phyloP scores from a whole-genome alignment of 1,140 invertebrate species.

The Phthorimaea operculella region DNA sequence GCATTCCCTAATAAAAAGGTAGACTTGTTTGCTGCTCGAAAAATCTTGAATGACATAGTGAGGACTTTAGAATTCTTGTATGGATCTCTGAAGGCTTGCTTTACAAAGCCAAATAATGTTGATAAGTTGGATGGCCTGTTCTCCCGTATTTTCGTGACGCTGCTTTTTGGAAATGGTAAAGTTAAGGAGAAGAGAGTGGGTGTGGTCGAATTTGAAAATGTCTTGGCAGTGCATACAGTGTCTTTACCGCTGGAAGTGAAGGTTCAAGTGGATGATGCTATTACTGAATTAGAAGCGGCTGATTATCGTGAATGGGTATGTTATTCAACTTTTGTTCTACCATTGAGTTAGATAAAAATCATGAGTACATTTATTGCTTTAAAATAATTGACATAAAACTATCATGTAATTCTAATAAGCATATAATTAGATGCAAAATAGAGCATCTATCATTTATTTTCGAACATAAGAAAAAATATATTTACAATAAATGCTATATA shows the following conservation, averaged over 20 bases:
- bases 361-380: too few species aligned
- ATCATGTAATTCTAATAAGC: too few species aligned
- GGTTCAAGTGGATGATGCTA: conserved; percentile 80
- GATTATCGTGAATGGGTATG: conserved; percentile 83
- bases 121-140: conserved; percentile 54
- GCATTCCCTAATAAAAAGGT: conserved; percentile 62
- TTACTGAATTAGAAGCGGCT: conserved; percentile 84
- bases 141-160: conserved; percentile 39
- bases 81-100: conserved; percentile 50
- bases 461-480: too few species aligned
- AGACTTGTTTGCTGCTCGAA: conserved; percentile 46
- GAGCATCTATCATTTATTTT: too few species aligned
- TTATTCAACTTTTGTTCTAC: neutral
- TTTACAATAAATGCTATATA: too few species aligned
- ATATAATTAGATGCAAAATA: too few species aligned
- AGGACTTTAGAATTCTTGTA: conserved; percentile 51
- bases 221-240: conserved; percentile 68
- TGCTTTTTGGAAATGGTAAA: conserved; percentile 26
- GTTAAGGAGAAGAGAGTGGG: conserved; percentile 15
- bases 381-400: too few species aligned
- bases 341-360: too few species aligned
- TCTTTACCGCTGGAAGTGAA: conserved; percentile 79
- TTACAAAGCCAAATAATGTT: conserved; percentile 54
- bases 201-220: conserved; percentile 34
- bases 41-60: conserved; percentile 62